Evolutionary conservation across 2,113 vertebrate species (phyloP), one percentile per base, ranked within the genome.

Genomic region (Sakesphorus luctuosus): DNA sequence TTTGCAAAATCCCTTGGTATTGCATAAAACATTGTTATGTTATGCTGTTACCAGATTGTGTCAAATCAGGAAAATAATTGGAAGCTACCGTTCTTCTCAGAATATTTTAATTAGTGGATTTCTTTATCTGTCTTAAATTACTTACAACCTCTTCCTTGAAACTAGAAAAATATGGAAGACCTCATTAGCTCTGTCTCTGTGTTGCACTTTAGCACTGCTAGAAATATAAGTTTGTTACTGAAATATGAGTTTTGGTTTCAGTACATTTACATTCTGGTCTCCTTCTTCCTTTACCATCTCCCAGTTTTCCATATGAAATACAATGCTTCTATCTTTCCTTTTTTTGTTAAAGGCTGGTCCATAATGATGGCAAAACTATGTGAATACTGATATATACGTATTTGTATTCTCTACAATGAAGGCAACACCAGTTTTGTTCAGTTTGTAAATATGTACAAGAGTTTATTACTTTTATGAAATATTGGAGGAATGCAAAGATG

Each of bases 31-130:
- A 81, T 88, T 96, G 73, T 90, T 95, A 63, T 89, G 67, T 97
- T 94, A 87, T 89, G 83, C 76, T 96, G 66, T 95, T 97, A 89
- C 67, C 92, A 94, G 88, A 87, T 95, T 96, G 87, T 97, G 95
- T 97, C 95, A 97, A 95, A 97, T 97, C 89, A 96, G 85, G 81
- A 95, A 96, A 96, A 96, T 97, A 97, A 97, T 95, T 97, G 97
- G 96, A 97, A 89, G 87, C 81, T 96, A 96, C 92, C 89, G 96
- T 97, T 97, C 77, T 95, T 92, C 93, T 94, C 84, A 75, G 97
- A 96, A 93, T 94, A 86, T 87, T 96, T 97, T 97, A 97, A 97
- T 98, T 96, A 97, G 89, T 76, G 91, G 58, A 97, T 95, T 97
- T 97, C 84, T 96, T 97, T 97, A 94, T 97, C 92, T 97, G 90